phyloP scores from a whole-genome alignment of 2,113 vertebrate genomes.

The Bettongia penicillata region DNA sequence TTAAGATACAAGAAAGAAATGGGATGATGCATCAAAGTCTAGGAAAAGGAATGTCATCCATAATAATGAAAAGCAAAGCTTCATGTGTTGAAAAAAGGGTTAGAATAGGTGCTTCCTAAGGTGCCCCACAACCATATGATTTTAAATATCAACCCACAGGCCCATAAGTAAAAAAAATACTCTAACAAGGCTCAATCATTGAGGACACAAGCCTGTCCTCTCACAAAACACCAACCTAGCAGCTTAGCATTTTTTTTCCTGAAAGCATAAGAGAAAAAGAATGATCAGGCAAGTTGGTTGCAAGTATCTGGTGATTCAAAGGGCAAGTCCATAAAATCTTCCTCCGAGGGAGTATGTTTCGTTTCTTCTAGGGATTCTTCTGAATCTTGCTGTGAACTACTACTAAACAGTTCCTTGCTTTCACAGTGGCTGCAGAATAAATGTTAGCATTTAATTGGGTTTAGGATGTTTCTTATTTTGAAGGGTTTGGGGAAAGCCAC shows the following conservation, averaged over 20 bases:
- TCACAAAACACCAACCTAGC: slow-evolving; percentile 11
- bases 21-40: background rate
- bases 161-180: background rate
- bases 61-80: background rate
- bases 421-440: slow-evolving; percentile 65
- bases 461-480: background rate
- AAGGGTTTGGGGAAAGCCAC: background rate
- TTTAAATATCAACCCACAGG: background rate
- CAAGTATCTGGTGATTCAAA: slow-evolving; percentile 38
- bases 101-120: background rate
- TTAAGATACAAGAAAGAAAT: background rate
- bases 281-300: slow-evolving; percentile 35
- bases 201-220: background rate
- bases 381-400: slow-evolving; percentile 49
- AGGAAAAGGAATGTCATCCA: background rate
- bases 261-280: slow-evolving; percentile 15
- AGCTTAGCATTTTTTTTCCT: slow-evolving; percentile 1
- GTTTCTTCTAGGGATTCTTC: slow-evolving; percentile 50
- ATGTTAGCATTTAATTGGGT: background rate
- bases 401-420: slow-evolving; percentile 43
- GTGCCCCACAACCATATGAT: background rate
- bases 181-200: slow-evolving; percentile 11
- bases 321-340: slow-evolving; percentile 9
- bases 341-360: slow-evolving; percentile 13
- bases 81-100: background rate